Evolutionary conservation across 2,888 invertebrate species (phyloP).

Genomic region (Agrilus biguttatus): DNA sequence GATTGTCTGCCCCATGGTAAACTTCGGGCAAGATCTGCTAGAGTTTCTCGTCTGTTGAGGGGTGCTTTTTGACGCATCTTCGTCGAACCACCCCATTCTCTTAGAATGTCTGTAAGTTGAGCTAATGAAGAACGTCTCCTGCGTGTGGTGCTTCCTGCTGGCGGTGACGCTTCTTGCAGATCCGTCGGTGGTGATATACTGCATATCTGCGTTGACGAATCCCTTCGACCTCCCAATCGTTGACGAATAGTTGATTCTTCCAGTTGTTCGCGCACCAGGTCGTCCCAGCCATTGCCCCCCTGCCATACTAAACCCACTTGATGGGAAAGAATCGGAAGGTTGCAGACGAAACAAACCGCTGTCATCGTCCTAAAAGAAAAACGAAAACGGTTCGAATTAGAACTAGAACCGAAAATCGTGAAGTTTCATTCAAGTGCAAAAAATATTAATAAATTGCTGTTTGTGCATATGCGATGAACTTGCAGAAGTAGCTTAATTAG

Average conservation of each 20-base stretch:
- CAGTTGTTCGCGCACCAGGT: conserved; percentile 71
- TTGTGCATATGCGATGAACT: conserved; percentile 11
- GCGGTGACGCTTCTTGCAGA: conserved; percentile 55
- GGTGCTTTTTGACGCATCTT: conserved; percentile 44
- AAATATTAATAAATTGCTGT: conserved; percentile 6
- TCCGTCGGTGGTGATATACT: conserved; percentile 67
- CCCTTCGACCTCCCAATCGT: conserved; percentile 70
- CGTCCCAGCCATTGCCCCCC: conserved; percentile 91
- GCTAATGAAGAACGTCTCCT: conserved; percentile 75
- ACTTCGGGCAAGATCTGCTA: conserved; percentile 76
- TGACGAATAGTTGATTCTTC: conserved; percentile 77
- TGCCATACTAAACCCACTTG: conserved; percentile 91
- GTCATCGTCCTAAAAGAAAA: conserved; percentile 68
- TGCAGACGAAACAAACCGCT: conserved; percentile 92
- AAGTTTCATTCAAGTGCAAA: background rate
- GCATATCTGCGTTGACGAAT: conserved; percentile 84
- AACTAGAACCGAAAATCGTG: background rate
- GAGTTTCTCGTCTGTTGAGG: conserved; percentile 70
- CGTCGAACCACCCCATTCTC: conserved; percentile 68
- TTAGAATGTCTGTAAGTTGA: conserved; percentile 74
- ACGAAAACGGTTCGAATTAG: conserved; percentile 2
- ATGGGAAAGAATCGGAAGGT: conserved; percentile 85
- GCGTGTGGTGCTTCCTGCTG: conserved; percentile 44
- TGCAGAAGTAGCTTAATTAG: conserved; percentile 2
- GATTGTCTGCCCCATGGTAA: conserved; percentile 66